phyloP scores from a whole-genome alignment of 2,888 invertebrate species.

The Chaetogeoica ovagalla region DNA sequence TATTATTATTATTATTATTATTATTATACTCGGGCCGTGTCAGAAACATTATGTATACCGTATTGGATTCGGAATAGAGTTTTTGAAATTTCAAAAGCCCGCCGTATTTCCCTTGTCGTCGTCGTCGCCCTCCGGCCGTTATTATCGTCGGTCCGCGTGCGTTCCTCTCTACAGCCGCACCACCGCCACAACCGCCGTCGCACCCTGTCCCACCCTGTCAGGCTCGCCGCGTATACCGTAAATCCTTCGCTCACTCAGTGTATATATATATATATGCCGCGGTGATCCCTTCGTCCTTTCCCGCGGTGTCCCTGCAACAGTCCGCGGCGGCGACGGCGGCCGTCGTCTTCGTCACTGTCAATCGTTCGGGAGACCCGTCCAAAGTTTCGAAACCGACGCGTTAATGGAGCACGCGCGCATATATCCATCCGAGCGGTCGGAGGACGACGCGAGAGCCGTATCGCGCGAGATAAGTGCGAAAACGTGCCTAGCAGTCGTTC shows the following conservation, averaged over 20 bases:
- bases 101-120: background rate
- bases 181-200: too few relatives aligned
- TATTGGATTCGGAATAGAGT: background rate
- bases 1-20: background rate
- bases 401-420: slow-evolving; percentile 3
- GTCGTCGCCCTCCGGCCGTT: background rate
- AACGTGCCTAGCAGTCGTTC: slow-evolving; percentile 48
- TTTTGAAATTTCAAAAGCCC: slow-evolving; percentile 22
- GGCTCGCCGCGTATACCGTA: too few relatives aligned
- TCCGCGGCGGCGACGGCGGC: too few relatives aligned
- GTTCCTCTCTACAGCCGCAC: too few relatives aligned
- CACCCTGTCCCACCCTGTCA: too few relatives aligned
- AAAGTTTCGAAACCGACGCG: slow-evolving; percentile 28
- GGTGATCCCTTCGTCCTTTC: too few relatives aligned
- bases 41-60: slow-evolving; percentile 2
- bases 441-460: slow-evolving; percentile 15
- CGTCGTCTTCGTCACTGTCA: too few relatives aligned
- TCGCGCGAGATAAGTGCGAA: slow-evolving; percentile 43
- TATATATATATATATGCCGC: too few relatives aligned
- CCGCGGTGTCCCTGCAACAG: too few relatives aligned
- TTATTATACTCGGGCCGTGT: background rate
- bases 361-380: slow-evolving; percentile 2
- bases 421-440: background rate
- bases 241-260: too few relatives aligned
- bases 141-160: background rate